Conservation (phyloP, 2,888 invertebrate genomes). For the Drosophila anomelani region DNA sequence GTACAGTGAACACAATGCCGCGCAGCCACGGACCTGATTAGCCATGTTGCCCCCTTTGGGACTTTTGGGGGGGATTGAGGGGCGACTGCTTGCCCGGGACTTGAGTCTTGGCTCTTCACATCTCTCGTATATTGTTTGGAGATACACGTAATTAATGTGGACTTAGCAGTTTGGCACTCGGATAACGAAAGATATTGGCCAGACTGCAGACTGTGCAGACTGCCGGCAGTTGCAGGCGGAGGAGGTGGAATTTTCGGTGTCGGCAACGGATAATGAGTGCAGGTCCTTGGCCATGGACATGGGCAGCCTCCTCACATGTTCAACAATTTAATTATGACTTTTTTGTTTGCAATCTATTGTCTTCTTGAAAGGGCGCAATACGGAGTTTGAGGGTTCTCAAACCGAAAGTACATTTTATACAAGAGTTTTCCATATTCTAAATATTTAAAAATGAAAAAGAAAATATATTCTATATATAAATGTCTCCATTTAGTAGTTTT, state of each 20-base stretch:
- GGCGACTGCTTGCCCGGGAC: constrained; percentile 20
- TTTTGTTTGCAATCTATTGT: neutral
- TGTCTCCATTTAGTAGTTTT: too few relatives aligned
- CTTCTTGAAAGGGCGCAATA: neutral
- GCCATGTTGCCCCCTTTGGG: constrained; percentile 38
- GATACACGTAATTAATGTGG: constrained; percentile 65
- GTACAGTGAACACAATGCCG: constrained; percentile 62
- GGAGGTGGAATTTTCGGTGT: constrained; percentile 4
- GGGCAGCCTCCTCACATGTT: neutral
- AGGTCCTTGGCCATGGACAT: constrained; percentile 15
- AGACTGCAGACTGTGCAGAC: constrained; percentile 15
- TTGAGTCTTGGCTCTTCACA: constrained; percentile 42
- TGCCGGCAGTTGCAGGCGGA: neutral
- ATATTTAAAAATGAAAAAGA: too few relatives aligned
- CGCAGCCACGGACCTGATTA: constrained; percentile 49
- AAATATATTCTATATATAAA: too few relatives aligned
- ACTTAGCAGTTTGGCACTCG: constrained; percentile 54
- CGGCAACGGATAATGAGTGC: constrained; percentile 29
- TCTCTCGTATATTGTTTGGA: constrained; percentile 43
- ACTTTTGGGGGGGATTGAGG: constrained; percentile 2
- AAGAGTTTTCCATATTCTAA: too few relatives aligned
- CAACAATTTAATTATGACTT: constrained; percentile 4
- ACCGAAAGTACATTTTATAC: too few relatives aligned
- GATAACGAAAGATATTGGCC: constrained; percentile 52
- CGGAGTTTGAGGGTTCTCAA: neutral